Percentiles rank a stretch among this genome's conserved stretches.
These are phyloP conservation scores for Mystacides longicornis DNA, from an alignment of 2,888 invertebrate genomes.

Conservation along the genomic window DNA sequence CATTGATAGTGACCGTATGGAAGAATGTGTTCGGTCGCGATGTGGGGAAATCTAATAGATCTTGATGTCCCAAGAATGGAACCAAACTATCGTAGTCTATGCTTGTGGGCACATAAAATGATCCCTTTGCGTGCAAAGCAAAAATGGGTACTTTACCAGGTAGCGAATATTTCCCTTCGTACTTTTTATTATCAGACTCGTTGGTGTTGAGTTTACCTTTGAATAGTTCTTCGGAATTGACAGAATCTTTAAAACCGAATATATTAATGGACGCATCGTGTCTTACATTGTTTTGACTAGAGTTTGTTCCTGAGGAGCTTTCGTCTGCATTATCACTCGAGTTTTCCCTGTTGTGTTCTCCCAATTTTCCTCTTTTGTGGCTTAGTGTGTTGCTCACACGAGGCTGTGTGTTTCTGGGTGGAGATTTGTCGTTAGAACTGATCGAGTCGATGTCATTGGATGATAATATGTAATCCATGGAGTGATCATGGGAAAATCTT, in stretches of 20 bases:
- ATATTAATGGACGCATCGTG: slow-evolving; percentile 11
- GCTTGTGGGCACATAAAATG: slow-evolving; percentile 81
- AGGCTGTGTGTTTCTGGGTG: slow-evolving; percentile 12
- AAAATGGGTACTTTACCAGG: slow-evolving; percentile 71
- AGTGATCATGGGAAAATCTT: slow-evolving; percentile 61
- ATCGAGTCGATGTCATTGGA: slow-evolving; percentile 12
- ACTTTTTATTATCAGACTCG: too few relatives aligned
- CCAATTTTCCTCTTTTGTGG: slow-evolving; percentile 21
- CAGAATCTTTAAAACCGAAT: slow-evolving; percentile 5
- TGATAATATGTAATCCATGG: slow-evolving; percentile 21
- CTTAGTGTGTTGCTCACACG: slow-evolving; percentile 13
- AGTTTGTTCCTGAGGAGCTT: slow-evolving; percentile 19
- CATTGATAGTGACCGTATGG: slow-evolving; percentile 85
- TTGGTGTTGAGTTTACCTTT: not conserved
- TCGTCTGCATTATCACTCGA: slow-evolving; percentile 14
- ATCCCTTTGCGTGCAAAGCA: slow-evolving; percentile 81
- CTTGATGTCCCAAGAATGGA: slow-evolving; percentile 58
- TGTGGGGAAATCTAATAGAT: slow-evolving; percentile 49
- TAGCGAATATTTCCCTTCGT: slow-evolving; percentile 23
- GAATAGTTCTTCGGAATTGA: slow-evolving; percentile 15
- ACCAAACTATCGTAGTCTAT: slow-evolving; percentile 66
- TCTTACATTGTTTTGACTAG: slow-evolving; percentile 19
- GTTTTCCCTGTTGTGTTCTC: slow-evolving; percentile 14
- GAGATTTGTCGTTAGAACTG: slow-evolving; percentile 11
- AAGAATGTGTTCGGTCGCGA: slow-evolving; percentile 54